Percentiles rank a stretch among this genome's conserved stretches.
Evolutionary conservation across 2,888 invertebrate genomes (phyloP).

Genomic region (Cacoxenus indagator): DNA sequence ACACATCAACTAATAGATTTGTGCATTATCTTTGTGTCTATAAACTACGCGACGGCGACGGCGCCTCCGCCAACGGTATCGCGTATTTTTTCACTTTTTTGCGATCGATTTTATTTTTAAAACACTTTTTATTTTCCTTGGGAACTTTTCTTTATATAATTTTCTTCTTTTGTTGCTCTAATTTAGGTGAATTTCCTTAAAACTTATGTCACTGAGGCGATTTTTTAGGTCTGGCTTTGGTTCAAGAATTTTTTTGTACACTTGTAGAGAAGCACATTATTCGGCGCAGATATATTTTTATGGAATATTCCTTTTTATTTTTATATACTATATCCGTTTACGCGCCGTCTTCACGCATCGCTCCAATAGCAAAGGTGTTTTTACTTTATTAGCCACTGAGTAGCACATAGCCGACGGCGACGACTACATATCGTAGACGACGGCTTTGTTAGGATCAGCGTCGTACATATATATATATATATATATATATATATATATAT

Average conservation of each 20-base stretch:
- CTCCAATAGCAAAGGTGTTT: slow-evolving; percentile 8
- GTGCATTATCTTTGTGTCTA: slow-evolving; percentile 1
- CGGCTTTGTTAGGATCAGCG: slow-evolving; percentile 3
- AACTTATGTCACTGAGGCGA: neutral
- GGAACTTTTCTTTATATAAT: slow-evolving; percentile 13
- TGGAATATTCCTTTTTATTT: neutral
- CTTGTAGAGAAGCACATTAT: neutral
- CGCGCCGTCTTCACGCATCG: slow-evolving; percentile 18
- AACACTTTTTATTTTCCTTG: slow-evolving; percentile 14
- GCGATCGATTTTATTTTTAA: slow-evolving; percentile 27
- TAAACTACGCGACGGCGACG: neutral
- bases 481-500: slow-evolving; percentile 2
- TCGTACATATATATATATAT: neutral
- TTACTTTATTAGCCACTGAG: slow-evolving; percentile 25
- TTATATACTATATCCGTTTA: neutral
- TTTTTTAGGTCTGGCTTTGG: slow-evolving; percentile 12
- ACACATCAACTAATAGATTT: neutral
- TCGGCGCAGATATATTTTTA: neutral
- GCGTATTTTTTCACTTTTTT: neutral
- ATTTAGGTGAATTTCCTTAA: neutral
- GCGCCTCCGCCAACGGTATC: neutral
- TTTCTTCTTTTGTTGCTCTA: slow-evolving; percentile 14
- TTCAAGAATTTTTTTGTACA: neutral
- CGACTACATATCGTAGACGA: neutral
- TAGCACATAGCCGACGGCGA: neutral